These are phyloP conservation scores for Zalophus californianus DNA, from an alignment of 2,797 vertebrate species.

Conservation along the genomic window DNA sequence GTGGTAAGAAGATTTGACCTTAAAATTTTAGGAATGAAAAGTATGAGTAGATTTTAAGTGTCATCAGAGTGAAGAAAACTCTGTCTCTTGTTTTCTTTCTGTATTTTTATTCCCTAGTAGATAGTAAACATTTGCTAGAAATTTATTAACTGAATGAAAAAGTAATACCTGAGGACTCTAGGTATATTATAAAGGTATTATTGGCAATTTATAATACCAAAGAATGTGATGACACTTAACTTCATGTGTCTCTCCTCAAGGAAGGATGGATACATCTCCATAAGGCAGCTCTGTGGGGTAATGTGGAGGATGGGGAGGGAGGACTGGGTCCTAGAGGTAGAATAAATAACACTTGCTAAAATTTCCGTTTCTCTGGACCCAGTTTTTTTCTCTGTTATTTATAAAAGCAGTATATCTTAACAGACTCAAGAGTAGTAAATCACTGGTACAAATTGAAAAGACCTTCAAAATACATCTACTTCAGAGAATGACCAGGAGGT, in stretches of 20 bases:
- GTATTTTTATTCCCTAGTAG: background rate
- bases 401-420: background rate
- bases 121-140: background rate
- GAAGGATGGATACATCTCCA: background rate
- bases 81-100: background rate
- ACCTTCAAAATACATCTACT: constrained; percentile 28
- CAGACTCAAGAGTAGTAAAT: background rate
- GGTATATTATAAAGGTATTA: background rate
- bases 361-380: background rate
- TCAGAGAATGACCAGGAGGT: constrained; percentile 38
- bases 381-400: background rate
- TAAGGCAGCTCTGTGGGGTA: background rate
- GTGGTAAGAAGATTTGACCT: background rate
- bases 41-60: constrained; percentile 31
- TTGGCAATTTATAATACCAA: background rate
- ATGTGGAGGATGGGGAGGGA: background rate
- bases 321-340: background rate
- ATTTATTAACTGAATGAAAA: constrained; percentile 44
- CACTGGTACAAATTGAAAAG: constrained; percentile 40
- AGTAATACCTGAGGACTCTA: background rate
- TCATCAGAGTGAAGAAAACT: background rate
- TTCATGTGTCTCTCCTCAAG: background rate
- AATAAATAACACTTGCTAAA: constrained; percentile 12
- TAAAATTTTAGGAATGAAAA: background rate
- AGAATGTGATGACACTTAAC: background rate